Conservation (phyloP, 2,797 vertebrate species). For the Kryptolebias ocellatus region DNA sequence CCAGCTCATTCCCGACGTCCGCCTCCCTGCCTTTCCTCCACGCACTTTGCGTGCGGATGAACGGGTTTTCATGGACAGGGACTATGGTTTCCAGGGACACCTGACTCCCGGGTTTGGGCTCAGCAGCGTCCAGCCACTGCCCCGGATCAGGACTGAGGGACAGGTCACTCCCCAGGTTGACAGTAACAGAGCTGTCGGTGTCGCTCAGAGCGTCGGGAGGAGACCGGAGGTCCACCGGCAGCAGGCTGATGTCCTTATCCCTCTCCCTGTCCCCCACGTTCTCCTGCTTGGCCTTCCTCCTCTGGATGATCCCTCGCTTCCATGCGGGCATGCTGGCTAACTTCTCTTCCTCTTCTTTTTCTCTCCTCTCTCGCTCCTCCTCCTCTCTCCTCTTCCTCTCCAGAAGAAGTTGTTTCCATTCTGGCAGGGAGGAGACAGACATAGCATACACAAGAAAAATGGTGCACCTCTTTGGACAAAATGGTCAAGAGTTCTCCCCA, state of each 20-base stretch:
- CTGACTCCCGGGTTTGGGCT: slow-evolving; percentile 54
- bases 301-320: slow-evolving; percentile 90
- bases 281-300: slow-evolving; percentile 86
- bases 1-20: slow-evolving; percentile 53
- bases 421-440: slow-evolving; percentile 83
- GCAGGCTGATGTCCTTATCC: slow-evolving; percentile 58
- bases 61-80: slow-evolving; percentile 86
- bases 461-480: slow-evolving; percentile 22
- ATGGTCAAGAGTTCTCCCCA: slow-evolving; percentile 16
- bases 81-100: slow-evolving; percentile 86
- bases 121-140: slow-evolving; percentile 55
- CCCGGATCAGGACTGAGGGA: slow-evolving; percentile 60
- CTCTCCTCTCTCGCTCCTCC: slow-evolving; percentile 83
- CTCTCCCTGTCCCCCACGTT: slow-evolving; percentile 60
- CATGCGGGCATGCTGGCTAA: slow-evolving; percentile 91
- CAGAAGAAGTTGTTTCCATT: slow-evolving; percentile 92
- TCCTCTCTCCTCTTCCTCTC: slow-evolving; percentile 89
- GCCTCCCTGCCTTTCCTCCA: slow-evolving; percentile 63
- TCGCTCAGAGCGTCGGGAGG: slow-evolving; percentile 63
- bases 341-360: slow-evolving; percentile 86
- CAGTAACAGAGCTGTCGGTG: slow-evolving; percentile 50
- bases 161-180: slow-evolving; percentile 59
- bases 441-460: slow-evolving; percentile 66
- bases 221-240: slow-evolving; percentile 55
- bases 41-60: slow-evolving; percentile 79